Evolutionary conservation across 1,140 invertebrate species (phyloP).

Genomic region (Scaptomyza graminum): DNA sequence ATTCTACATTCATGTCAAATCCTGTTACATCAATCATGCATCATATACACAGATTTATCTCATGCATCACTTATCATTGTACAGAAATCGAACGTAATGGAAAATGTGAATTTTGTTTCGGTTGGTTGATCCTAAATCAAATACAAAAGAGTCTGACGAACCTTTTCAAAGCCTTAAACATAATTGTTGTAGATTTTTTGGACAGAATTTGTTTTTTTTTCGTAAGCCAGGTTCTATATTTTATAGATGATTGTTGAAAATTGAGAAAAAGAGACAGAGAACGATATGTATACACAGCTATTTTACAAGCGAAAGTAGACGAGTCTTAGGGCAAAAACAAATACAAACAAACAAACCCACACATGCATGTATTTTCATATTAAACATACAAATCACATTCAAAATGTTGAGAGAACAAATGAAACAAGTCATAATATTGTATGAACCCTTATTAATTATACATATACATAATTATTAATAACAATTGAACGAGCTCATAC

Average conservation of each 20-base stretch:
- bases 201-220: conserved; percentile 40
- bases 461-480: conserved; percentile 15
- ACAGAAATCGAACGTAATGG: conserved; percentile 10
- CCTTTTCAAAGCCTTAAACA: conserved; percentile 49
- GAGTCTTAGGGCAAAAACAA: conserved; percentile 16
- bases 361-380: conserved; percentile 42
- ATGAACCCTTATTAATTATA: conserved; percentile 35
- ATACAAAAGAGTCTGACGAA: conserved; percentile 70
- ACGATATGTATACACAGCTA: conserved; percentile 53
- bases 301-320: conserved; percentile 55
- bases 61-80: conserved; percentile 14
- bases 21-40: conserved; percentile 14
- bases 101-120: conserved; percentile 11
- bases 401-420: conserved; percentile 42
- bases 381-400: conserved; percentile 42
- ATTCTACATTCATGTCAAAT: conserved; percentile 37
- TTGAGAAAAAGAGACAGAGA: conserved; percentile 16
- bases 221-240: conserved; percentile 51
- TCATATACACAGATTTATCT: conserved; percentile 8
- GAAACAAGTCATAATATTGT: conserved; percentile 42
- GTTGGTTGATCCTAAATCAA: conserved; percentile 14
- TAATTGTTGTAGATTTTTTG: conserved; percentile 66
- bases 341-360: conserved; percentile 10
- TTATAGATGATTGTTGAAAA: conserved; percentile 41
- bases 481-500: conserved; percentile 25